Percentiles rank a stretch among this genome's conserved stretches.
Conservation (phyloP, 2,888 invertebrate genomes). For the Phengaris arion region DNA sequence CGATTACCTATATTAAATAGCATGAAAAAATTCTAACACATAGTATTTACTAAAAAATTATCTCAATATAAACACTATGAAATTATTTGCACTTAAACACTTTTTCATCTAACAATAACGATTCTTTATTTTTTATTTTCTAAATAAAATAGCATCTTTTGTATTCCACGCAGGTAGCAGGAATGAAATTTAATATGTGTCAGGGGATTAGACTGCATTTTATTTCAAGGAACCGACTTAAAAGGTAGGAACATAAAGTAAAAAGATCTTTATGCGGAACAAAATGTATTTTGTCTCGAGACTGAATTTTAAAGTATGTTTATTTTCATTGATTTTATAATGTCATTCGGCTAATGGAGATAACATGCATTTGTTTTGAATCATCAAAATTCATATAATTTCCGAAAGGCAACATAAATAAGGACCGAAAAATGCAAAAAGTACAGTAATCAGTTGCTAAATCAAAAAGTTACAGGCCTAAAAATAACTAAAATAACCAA, state of each 20-base stretch:
- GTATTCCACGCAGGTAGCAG: slow-evolving; percentile 8
- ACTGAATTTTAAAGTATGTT: too few relatives aligned
- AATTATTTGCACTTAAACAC: not conserved
- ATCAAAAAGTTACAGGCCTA: too few relatives aligned
- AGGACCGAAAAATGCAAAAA: too few relatives aligned
- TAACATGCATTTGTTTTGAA: too few relatives aligned
- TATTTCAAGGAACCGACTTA: slow-evolving; percentile 8
- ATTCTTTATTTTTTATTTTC: not conserved
- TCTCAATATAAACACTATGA: not conserved
- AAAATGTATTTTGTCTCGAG: not conserved
- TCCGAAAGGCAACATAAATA: too few relatives aligned
- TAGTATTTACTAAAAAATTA: not conserved
- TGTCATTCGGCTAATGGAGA: too few relatives aligned
- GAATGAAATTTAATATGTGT: slow-evolving; percentile 6
- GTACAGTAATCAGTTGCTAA: too few relatives aligned
- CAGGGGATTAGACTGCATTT: slow-evolving; percentile 2
- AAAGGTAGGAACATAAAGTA: not conserved
- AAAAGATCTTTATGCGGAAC: not conserved
- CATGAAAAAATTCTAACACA: not conserved
- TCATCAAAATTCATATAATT: too few relatives aligned
- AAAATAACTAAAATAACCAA: too few relatives aligned
- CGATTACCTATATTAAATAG: not conserved
- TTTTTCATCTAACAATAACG: not conserved
- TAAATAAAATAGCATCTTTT: not conserved
- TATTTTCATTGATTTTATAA: too few relatives aligned